Evolutionary conservation across 2,113 vertebrate genomes (phyloP), one percentile per base, ranked within the genome.

Genomic region (Nematolebias whitei): DNA sequence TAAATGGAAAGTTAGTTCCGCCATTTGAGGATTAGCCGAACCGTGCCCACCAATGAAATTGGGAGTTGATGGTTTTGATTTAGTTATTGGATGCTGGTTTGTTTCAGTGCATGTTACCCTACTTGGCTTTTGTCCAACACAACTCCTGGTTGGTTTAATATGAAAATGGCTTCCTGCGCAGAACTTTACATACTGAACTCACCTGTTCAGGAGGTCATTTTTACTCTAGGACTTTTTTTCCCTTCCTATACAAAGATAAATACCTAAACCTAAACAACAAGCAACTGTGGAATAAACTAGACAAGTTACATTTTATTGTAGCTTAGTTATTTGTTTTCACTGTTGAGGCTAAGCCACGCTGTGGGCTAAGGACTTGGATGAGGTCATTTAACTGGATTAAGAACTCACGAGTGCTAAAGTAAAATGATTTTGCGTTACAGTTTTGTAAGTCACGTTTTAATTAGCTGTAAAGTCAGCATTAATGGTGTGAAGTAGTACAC

Each of bases 71-170:
- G 8, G 8, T 18, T 38, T 53, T 35, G 43, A n/a, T 43, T n/a
- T 2, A n/a, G 1, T 47, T 8, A 12, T n/a, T 43, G 35, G 2
- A 22, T 12, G 24, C 24, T 51, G 55, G 23, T 64, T 69, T 51
- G 38, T 39, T 20, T 39, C 16, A 2, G 10, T 32, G n/a, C 16
- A 12, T 49, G 63, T 59, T 32, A 1, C 40, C 20, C 26, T n/a
- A 23, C 43, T 23, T 19, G n/a, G 55, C 16, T 12, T 58, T 60
- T 18, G 18, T 67, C 43, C 13, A 49, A 45, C 24, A 19, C 11
- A 61, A 56, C 54, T 62, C 43, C 48, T 68, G 53, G 43, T 56
- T n/a, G 29, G 48, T 54, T 43, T 56, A 18, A 74, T 66, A 53
- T 79, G 44, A 71, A 77, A 63, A 40, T 38, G 23, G 26, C 32